Conservation (phyloP, 1,140 invertebrate genomes). For the Aphidius gifuensis region DNA sequence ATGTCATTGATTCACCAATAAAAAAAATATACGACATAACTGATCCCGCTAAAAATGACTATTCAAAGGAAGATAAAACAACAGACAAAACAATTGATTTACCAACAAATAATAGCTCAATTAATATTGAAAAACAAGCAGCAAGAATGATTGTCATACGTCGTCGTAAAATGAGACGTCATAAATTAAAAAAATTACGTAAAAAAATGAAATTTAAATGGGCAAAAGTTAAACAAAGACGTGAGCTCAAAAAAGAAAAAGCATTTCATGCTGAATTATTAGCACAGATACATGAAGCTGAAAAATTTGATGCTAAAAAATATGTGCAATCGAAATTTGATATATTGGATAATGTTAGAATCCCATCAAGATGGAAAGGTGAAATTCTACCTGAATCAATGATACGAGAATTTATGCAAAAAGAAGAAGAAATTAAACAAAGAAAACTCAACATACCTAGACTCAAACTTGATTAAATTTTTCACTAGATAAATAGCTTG, state of each 20-base stretch:
- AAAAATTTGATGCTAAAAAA: slow-evolving; percentile 71
- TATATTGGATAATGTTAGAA: slow-evolving; percentile 61
- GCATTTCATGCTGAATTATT: slow-evolving; percentile 70
- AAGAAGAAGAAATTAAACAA: slow-evolving; percentile 30
- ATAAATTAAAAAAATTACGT: slow-evolving; percentile 75
- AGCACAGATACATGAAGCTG: slow-evolving; percentile 66
- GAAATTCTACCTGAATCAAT: slow-evolving; percentile 63
- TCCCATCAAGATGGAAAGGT: slow-evolving; percentile 65
- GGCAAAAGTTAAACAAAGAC: slow-evolving; percentile 66
- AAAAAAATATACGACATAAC: not conserved
- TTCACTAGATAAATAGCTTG: not conserved
- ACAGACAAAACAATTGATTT: slow-evolving; percentile 39
- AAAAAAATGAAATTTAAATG: slow-evolving; percentile 74
- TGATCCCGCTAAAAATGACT: slow-evolving; percentile 15
- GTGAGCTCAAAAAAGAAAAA: slow-evolving; percentile 72
- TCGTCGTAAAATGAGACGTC: slow-evolving; percentile 80
- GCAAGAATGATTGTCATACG: slow-evolving; percentile 73
- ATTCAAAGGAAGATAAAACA: slow-evolving; percentile 16
- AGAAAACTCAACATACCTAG: slow-evolving; percentile 26
- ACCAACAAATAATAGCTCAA: slow-evolving; percentile 26
- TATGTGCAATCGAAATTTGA: slow-evolving; percentile 66
- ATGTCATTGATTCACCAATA: slow-evolving; percentile 10
- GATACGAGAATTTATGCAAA: slow-evolving; percentile 55
- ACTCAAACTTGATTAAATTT: slow-evolving; percentile 29
- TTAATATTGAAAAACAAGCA: slow-evolving; percentile 62